Conservation (phyloP, 2,113 vertebrate species). For the Delphinapterus leucas region DNA sequence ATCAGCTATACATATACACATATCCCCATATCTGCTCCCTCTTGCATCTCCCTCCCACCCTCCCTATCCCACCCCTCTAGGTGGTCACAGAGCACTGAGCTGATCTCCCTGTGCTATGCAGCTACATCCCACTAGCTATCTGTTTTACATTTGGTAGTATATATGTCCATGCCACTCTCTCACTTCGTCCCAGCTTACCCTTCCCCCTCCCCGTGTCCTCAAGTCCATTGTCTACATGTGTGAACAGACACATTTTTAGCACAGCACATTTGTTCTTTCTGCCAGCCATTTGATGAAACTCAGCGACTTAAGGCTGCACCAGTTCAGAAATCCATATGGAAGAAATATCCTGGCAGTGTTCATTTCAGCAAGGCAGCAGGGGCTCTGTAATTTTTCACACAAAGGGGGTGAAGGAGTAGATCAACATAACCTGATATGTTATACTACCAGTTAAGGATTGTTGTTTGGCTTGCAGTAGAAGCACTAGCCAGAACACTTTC, state of each 20-base stretch:
- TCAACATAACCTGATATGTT: background rate
- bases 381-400: slow-evolving; percentile 27
- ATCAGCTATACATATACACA: too few relatives aligned
- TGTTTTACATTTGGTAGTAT: too few relatives aligned
- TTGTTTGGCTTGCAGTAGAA: background rate
- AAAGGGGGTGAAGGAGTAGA: background rate
- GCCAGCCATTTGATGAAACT: slow-evolving; percentile 47
- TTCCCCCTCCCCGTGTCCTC: too few relatives aligned
- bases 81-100: too few relatives aligned
- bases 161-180: too few relatives aligned
- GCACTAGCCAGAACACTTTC: background rate
- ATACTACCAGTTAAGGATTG: background rate
- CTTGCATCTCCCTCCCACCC: too few relatives aligned
- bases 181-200: too few relatives aligned
- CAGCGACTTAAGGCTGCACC: background rate
- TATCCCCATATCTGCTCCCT: too few relatives aligned
- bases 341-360: slow-evolving; percentile 44
- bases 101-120: too few relatives aligned
- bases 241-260: slow-evolving; percentile 19
- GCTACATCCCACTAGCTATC: too few relatives aligned
- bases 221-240: too few relatives aligned
- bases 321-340: slow-evolving; percentile 53
- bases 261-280: slow-evolving; percentile 8
- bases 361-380: slow-evolving; percentile 38
- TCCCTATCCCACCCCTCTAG: too few relatives aligned